phyloP scores from a whole-genome alignment of 2,797 vertebrate species.

The Aldrovandia affinis region DNA sequence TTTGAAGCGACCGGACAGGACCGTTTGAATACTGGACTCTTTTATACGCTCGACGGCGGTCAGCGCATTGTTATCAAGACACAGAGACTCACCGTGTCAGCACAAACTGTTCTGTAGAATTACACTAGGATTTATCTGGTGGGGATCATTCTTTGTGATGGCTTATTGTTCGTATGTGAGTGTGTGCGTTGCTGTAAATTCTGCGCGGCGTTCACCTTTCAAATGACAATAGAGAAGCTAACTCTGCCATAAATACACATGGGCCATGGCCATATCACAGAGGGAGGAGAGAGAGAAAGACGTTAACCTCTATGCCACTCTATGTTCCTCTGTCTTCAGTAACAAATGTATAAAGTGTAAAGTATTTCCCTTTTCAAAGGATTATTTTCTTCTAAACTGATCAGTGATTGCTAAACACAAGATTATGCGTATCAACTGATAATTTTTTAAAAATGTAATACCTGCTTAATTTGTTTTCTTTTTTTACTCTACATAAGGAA shows the following conservation, averaged over 20 bases:
- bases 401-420: neutral
- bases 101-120: slow-evolving; percentile 63
- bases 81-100: slow-evolving; percentile 74
- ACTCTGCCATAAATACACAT: slow-evolving; percentile 64
- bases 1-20: slow-evolving; percentile 60
- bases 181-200: slow-evolving; percentile 50
- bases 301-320: neutral
- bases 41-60: slow-evolving; percentile 73
- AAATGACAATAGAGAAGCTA: slow-evolving; percentile 66
- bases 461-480: too few species aligned
- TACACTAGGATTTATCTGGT: slow-evolving; percentile 58
- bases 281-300: slow-evolving; percentile 15
- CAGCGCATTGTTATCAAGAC: slow-evolving; percentile 64
- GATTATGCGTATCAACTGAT: neutral
- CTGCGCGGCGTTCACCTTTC: slow-evolving; percentile 67
- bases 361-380: slow-evolving; percentile 7
- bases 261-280: slow-evolving; percentile 39
- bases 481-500: too few species aligned
- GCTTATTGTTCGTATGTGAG: slow-evolving; percentile 54
- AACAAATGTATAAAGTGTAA: neutral
- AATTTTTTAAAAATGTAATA: neutral
- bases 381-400: neutral
- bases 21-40: slow-evolving; percentile 50
- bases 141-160: slow-evolving; percentile 59
- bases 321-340: neutral